phyloP scores from a whole-genome alignment of 2,797 vertebrate species.

The Rhincodon typus region DNA sequence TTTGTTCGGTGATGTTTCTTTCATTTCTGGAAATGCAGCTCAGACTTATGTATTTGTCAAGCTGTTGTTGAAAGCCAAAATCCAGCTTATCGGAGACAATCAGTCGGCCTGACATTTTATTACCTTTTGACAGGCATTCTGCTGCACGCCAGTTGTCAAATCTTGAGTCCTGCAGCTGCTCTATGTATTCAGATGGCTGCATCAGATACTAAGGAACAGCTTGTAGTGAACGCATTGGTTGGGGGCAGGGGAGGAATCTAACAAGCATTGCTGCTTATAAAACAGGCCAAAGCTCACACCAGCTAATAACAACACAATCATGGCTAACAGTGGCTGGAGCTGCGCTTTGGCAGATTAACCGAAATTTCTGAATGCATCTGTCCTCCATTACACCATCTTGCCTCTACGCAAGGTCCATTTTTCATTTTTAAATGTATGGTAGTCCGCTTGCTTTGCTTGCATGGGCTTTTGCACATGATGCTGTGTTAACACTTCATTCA shows the following conservation, averaged over 20 bases:
- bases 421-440: constrained; percentile 52
- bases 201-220: constrained; percentile 29
- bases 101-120: constrained; percentile 30
- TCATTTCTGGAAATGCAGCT: constrained; percentile 28
- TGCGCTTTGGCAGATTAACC: neutral
- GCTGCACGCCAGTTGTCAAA: constrained; percentile 34
- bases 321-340: neutral
- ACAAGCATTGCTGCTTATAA: neutral
- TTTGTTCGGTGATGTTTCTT: constrained; percentile 9
- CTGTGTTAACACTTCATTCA: constrained; percentile 46
- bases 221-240: constrained; percentile 15
- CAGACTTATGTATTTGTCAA: constrained; percentile 28
- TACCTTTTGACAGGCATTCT: constrained; percentile 34
- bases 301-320: neutral
- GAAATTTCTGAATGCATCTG: constrained; percentile 50
- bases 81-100: constrained; percentile 9
- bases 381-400: constrained; percentile 50
- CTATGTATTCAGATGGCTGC: constrained; percentile 31
- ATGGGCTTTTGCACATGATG: constrained; percentile 47
- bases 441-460: constrained; percentile 49
- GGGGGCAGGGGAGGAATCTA: neutral
- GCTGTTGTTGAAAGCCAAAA: constrained; percentile 32
- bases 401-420: constrained; percentile 49
- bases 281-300: neutral
- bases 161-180: constrained; percentile 26